Evolutionary conservation across 2,113 vertebrate genomes (phyloP).

Genomic region (Hemicordylus capensis): DNA sequence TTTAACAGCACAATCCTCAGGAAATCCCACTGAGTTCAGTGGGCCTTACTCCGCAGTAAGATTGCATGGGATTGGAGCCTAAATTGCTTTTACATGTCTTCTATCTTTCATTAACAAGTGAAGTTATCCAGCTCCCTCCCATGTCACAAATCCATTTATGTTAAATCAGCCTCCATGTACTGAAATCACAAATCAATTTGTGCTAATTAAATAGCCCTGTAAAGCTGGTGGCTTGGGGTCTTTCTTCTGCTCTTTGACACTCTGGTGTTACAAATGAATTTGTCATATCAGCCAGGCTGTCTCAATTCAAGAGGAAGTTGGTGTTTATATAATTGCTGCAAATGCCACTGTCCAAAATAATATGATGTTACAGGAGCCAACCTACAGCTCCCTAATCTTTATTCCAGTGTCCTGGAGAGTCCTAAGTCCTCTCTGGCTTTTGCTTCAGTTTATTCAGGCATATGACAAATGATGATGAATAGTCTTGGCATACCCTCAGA

Average conservation of each 20-base stretch:
- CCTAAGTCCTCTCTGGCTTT: not conserved
- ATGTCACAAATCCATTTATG: not conserved
- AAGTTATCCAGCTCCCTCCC: rapidly evolving
- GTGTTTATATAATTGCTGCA: not conserved
- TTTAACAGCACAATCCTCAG: too few relatives aligned
- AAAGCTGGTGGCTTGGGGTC: not conserved
- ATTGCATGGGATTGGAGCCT: not conserved
- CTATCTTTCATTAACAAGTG: slow-evolving; percentile 21
- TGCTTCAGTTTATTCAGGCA: not conserved
- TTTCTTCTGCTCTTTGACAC: not conserved
- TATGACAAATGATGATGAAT: not conserved
- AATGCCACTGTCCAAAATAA: not conserved
- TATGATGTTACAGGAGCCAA: not conserved
- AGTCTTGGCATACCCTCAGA: not conserved
- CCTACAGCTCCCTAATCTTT: rapidly evolving
- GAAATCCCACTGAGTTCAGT: too few relatives aligned
- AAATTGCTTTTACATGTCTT: not conserved
- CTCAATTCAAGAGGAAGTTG: slow-evolving; percentile 9
- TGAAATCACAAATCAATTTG: slow-evolving; percentile 36
- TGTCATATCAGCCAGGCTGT: not conserved
- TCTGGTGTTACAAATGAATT: not conserved
- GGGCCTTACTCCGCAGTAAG: too few relatives aligned
- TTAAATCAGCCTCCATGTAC: not conserved
- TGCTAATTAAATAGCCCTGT: slow-evolving; percentile 14
- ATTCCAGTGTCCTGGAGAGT: not conserved